phyloP scores from a whole-genome alignment of 2,888 invertebrate genomes.

The Ommatoiulus sabulosus region DNA sequence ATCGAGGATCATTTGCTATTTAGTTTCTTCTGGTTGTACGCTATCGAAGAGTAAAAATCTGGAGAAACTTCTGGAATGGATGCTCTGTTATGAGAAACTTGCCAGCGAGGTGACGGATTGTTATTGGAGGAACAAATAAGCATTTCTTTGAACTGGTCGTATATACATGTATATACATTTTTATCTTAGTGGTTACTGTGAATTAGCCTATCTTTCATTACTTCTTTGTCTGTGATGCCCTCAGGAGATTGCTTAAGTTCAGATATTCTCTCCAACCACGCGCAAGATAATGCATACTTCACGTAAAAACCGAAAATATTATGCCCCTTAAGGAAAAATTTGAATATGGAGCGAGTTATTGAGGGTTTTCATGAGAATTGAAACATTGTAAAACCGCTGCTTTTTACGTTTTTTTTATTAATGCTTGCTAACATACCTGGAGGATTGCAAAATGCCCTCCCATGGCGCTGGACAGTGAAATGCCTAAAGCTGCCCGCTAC shows the following conservation, averaged over 20 bases:
- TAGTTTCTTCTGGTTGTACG: neutral
- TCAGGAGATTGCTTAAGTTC: slow-evolving; percentile 3
- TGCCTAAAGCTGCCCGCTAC: slow-evolving; percentile 14
- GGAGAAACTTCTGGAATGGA: neutral
- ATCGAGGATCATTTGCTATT: neutral
- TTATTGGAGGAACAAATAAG: neutral
- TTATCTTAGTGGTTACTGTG: neutral
- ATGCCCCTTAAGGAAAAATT: neutral
- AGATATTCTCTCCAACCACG: neutral
- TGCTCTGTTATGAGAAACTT: neutral
- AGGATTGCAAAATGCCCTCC: slow-evolving; percentile 18
- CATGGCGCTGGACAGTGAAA: slow-evolving; percentile 20
- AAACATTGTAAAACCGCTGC: slow-evolving; percentile 19
- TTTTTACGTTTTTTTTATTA: neutral
- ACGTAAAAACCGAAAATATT: neutral
- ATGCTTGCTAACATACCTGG: neutral
- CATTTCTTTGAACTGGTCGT: neutral
- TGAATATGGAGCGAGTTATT: neutral
- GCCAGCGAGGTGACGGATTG: slow-evolving; percentile 5
- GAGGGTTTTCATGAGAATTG: neutral
- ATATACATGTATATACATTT: neutral
- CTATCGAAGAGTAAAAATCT: neutral
- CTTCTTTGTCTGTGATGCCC: neutral
- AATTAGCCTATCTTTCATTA: slow-evolving; percentile 14
- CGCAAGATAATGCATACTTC: neutral